phyloP scores from a whole-genome alignment of 2,113 vertebrate genomes.

The Chauna torquata region DNA sequence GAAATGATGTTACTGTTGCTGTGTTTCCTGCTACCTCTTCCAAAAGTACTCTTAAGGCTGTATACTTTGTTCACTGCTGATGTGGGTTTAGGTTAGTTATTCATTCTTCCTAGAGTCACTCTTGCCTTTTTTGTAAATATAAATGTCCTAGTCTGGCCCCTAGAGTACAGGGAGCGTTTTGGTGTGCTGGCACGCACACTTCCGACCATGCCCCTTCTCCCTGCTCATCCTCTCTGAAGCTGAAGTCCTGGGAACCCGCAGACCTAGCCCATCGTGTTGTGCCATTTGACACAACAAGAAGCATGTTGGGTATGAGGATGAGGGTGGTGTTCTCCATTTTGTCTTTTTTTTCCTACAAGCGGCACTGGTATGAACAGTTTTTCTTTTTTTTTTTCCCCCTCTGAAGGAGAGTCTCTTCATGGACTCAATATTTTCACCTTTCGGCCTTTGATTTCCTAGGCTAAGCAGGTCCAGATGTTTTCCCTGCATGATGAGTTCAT shows the following conservation, averaged over 20 bases:
- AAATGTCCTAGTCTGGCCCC: background rate
- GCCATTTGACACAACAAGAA: background rate
- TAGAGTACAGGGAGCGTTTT: background rate
- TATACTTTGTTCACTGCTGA: background rate
- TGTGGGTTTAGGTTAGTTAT: background rate
- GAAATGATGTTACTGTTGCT: background rate
- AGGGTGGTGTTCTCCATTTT: fast-evolving
- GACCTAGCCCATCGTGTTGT: too few relatives aligned
- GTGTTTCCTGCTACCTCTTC: too few relatives aligned
- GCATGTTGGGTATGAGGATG: background rate
- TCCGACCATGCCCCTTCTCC: fast-evolving
- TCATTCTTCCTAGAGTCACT: background rate
- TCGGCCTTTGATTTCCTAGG: background rate
- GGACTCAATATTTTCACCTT: background rate
- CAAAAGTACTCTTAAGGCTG: background rate
- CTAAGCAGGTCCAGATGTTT: background rate
- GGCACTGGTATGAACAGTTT: background rate
- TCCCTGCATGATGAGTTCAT: background rate
- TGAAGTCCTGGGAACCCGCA: too few relatives aligned
- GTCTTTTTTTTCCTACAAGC: background rate
- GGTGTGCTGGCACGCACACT: fast-evolving
- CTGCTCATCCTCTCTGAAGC: background rate
- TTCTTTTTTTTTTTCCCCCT: background rate
- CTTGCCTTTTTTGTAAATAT: background rate
- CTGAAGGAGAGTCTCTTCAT: background rate